Evolutionary conservation across 1,140 invertebrate species (phyloP), one percentile per base, ranked within the genome.

Genomic region (Doryteuthis pealeii): DNA sequence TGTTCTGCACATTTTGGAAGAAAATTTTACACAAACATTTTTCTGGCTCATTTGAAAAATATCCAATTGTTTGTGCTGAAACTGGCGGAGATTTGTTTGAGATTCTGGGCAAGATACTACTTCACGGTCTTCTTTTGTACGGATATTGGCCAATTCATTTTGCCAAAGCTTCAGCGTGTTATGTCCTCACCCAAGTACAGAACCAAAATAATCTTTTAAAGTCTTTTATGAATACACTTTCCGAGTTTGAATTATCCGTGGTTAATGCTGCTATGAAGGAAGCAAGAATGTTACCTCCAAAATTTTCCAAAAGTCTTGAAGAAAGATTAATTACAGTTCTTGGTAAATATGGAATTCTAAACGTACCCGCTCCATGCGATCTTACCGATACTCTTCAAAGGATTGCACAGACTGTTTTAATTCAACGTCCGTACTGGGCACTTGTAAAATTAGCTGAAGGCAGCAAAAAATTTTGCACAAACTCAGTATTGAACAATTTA

Each of bases 1-100:
- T 75, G 26, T 73, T 77, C 30, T 71, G 69, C n/a, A 75, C 40
- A 35, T 77, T 77, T 54, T 77, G 76, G 76, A 71, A 77, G n/a
- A 74, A 75, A 66, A 67, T 66, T 35, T 75, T 77, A 40, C 40
- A 66, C 54, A 68, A 62, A 1, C 66, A 75, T 49, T 77, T 77
- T 70, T 74, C 73, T 28, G 76, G 76, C 22, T 66, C 71, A 45
- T 70, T 75, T 32, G 73, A 77, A 32, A 35, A 74, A 28, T 74
- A 75, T 40, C 76, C 76, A 22, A 32, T 75, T 12, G 35, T 77
- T 22, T 74, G 72, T 40, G 71, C 76, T 15, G 71, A 73, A 10
- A 62, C 12, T 33, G 26, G 26, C 30, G 72, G 62, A 18, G 76
- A 77, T 33, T 70, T 77, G n/a, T 77, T 75, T 62, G 28, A 70